Evolutionary conservation across 37 sponge, comb jelly and placozoan species (phyloP).

Genomic region (Eunapius fragilis): DNA sequence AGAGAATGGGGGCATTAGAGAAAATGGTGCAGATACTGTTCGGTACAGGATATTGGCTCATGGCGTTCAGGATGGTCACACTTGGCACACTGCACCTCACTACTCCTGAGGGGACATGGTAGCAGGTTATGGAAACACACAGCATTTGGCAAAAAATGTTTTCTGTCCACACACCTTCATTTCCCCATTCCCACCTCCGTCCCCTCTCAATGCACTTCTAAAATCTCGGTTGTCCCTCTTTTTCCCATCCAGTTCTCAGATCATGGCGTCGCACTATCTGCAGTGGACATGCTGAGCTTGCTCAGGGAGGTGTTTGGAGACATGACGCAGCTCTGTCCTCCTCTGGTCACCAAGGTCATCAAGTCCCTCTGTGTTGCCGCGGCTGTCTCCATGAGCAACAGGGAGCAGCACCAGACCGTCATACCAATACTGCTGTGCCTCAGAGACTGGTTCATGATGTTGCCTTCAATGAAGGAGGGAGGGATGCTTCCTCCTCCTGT

Average conservation of each 20-base stretch:
- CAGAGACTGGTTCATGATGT: conserved; percentile 72
- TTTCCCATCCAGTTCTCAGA: conserved; percentile 59
- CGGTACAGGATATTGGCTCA: neutral
- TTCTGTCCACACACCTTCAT: neutral
- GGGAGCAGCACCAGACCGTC: conserved; percentile 29
- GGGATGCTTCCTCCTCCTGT: neutral
- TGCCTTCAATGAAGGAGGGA: conserved; percentile 25
- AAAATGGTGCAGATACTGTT: neutral
- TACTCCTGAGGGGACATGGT: neutral
- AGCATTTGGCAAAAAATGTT: neutral
- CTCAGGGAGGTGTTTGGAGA: conserved; percentile 41
- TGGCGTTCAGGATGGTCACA: neutral
- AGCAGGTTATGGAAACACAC: neutral
- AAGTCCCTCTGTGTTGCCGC: conserved; percentile 39
- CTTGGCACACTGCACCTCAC: neutral
- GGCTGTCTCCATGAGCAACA: conserved; percentile 13
- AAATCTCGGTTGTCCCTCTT: too few relatives aligned
- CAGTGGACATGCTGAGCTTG: conserved; percentile 85
- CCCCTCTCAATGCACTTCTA: too few relatives aligned
- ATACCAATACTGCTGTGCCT: conserved; percentile 60
- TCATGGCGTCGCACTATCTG: conserved; percentile 53
- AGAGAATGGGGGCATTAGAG: too few relatives aligned
- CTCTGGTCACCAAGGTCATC: conserved; percentile 25
- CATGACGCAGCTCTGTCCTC: conserved; percentile 37
- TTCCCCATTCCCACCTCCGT: neutral